Conservation (phyloP, 2,888 invertebrate species). For the Diarsia rubi region DNA sequence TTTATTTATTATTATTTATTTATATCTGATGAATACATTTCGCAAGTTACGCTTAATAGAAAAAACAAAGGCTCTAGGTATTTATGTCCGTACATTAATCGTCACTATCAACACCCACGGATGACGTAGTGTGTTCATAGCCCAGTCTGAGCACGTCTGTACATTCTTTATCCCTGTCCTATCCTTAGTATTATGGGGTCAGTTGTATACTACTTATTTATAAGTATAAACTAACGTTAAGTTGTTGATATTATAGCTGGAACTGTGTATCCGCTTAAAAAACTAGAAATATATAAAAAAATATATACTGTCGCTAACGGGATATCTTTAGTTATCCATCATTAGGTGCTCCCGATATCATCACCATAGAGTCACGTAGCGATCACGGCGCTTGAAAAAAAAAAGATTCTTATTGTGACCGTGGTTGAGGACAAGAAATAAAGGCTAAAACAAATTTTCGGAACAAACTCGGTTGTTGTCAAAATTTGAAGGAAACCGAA, state of each 20-base stretch:
- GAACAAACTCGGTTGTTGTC: neutral
- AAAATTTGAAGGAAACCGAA: neutral
- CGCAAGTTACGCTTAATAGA: neutral
- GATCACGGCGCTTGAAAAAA: neutral
- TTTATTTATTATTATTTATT: no score
- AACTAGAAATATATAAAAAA: neutral
- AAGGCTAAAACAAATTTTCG: neutral
- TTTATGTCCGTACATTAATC: constrained; percentile 44
- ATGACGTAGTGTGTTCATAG: constrained; percentile 35
- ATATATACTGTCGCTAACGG: no score
- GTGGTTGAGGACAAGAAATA: neutral
- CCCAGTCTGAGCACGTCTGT: constrained; percentile 34
- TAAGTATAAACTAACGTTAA: neutral
- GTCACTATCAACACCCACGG: constrained; percentile 25
- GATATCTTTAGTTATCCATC: no score
- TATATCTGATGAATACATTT: constrained; percentile 2
- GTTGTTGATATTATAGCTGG: neutral
- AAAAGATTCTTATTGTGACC: neutral
- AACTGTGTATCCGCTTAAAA: neutral
- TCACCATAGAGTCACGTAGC: no score
- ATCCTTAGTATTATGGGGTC: constrained; percentile 29
- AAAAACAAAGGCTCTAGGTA: constrained; percentile 21
- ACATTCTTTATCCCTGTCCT: constrained; percentile 45
- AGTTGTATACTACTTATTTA: constrained; percentile 15
- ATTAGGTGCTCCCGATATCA: no score